Percentiles rank a stretch among this genome's conserved stretches.
phyloP scores from a whole-genome alignment of 92 coral and sea anemone genomes.

The Montipora capitata region DNA sequence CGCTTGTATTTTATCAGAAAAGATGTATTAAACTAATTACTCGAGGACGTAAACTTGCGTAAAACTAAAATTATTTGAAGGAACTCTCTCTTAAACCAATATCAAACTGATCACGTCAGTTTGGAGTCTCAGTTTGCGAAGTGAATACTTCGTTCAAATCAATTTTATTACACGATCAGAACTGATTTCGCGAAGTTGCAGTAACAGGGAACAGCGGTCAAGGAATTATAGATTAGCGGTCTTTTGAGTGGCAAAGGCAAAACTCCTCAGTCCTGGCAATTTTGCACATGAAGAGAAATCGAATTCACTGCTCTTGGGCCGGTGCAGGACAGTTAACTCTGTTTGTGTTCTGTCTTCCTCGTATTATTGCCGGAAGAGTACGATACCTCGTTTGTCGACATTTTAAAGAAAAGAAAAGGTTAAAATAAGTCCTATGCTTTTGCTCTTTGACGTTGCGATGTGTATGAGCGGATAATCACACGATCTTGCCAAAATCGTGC shows the following conservation, averaged over 20 bases:
- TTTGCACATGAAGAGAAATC: too few relatives aligned
- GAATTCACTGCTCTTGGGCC: too few relatives aligned
- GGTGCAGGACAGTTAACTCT: conserved; percentile 21
- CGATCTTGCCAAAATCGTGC: conserved; percentile 13
- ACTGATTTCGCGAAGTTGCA: too few relatives aligned
- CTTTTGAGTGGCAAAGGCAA: too few relatives aligned
- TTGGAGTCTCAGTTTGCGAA: background rate
- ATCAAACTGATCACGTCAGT: conserved; percentile 19
- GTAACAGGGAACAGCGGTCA: too few relatives aligned
- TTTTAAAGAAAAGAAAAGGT: background rate
- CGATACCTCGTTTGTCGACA: conserved; percentile 4
- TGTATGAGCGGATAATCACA: background rate
- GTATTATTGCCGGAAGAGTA: background rate
- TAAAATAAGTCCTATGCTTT: background rate
- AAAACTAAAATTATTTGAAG: background rate
- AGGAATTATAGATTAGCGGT: too few relatives aligned
- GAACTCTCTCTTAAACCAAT: conserved; percentile 11
- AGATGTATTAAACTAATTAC: background rate
- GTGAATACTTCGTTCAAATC: background rate
- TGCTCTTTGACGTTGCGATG: background rate
- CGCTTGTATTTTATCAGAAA: background rate
- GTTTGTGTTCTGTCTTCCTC: conserved; percentile 42
- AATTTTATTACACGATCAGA: background rate
- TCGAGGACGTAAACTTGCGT: background rate
- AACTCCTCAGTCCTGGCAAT: too few relatives aligned